Base-by-base conservation (phyloP, 2,888 invertebrate genomes). In the Dyspetes luteomarginatus region DNA sequence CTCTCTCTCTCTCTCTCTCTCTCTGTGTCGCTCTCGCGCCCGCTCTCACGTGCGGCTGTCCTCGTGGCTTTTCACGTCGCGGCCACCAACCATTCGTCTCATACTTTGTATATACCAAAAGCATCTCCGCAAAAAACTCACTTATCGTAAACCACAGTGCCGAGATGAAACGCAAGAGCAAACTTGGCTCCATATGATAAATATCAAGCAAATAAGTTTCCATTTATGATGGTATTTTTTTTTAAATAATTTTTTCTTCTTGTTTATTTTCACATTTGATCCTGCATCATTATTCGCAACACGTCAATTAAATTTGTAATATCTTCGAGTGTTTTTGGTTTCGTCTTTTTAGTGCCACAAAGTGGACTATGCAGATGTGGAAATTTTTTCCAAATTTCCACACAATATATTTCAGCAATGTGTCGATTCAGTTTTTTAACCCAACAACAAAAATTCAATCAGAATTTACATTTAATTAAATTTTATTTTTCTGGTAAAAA, bases 121-220 rank as follows among this genome's bases (percentile, higher is more conserved):
- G 26, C 36, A 50, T 41, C 50, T 41, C 36, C 30, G 41, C 41
- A 60, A n/a, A n/a, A n/a, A n/a, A 60, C 68, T 60, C 75, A 68
- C 58, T 75, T 67, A 75, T 67, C 67, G n/a, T 22, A 41, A 22
- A 1, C n/a, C 15, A 3, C n/a, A 22, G 41, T 17, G 55, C 28
- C 26, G 41, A 36, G 36, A 41, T 17, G 41, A 3, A 58, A 58
- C 36, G 7, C 36, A 45, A 15, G 30, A 45, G 45, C 45, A 15
- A 45, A 56, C 56, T 56, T 15, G 24, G 28, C 26, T 12, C 36
- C n/a, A n/a, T 58, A 30, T 58, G 30, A 17, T 17, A 9, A 58
- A 58, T 4, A 30, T 58, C 36, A 19, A 36, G 58, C 36, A 12
- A 36, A 36, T 17, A 9, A 58, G 28, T 58, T 58, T 19, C 36